Percentiles rank a stretch among this genome's conserved stretches.
phyloP scores from a whole-genome alignment of 2,888 invertebrate genomes.

The Leptarthrus brevirostris region DNA sequence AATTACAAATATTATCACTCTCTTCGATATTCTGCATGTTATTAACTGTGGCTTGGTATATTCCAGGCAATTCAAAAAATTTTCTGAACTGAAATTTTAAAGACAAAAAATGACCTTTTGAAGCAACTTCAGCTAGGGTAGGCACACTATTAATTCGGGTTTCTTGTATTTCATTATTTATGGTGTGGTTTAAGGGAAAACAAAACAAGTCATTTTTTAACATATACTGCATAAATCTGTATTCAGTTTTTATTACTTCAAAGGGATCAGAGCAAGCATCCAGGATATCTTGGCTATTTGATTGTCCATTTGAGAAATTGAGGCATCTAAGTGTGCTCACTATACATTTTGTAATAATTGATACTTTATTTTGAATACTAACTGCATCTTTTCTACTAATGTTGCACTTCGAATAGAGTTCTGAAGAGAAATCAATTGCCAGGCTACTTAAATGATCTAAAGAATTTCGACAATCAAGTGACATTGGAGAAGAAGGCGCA shows the following conservation, averaged over 20 bases:
- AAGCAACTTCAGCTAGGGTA: background rate
- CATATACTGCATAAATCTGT: background rate
- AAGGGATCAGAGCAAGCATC: background rate
- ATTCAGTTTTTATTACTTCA: background rate
- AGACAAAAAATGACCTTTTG: conserved; percentile 6
- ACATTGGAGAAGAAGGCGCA: no score
- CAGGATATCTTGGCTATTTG: background rate
- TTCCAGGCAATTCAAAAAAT: conserved; percentile 31
- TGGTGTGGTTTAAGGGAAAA: no score
- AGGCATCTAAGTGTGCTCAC: background rate
- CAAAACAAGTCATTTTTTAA: no score
- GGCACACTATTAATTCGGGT: background rate
- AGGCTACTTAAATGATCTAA: no score
- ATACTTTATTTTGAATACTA: background rate
- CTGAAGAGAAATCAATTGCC: no score
- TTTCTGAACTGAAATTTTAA: conserved; percentile 34
- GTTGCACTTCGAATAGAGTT: background rate
- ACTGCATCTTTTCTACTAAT: background rate
- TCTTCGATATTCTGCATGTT: conserved; percentile 7
- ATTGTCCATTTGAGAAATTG: background rate
- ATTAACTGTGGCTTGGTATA: conserved; percentile 5
- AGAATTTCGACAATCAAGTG: no score
- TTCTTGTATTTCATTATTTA: conserved; percentile 1
- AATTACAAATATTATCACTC: conserved; percentile 2
- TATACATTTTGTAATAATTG: no score